phyloP scores from a whole-genome alignment of 2,113 vertebrate species.

The Sula dactylatra region DNA sequence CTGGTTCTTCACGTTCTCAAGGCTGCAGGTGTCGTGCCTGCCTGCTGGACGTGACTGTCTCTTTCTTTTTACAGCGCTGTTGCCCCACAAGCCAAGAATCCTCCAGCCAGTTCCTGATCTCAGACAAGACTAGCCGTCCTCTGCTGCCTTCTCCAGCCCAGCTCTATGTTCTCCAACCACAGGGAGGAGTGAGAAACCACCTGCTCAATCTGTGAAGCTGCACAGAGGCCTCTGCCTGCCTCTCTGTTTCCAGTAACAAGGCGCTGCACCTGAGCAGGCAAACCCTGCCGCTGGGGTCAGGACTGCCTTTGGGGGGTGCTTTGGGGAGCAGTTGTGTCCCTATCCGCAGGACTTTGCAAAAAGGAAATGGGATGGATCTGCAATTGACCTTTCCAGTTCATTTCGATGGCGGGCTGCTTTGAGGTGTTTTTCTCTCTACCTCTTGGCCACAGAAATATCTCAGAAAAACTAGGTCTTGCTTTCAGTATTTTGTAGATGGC shows the following conservation, averaged over 20 bases:
- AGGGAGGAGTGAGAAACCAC: neutral
- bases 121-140: neutral
- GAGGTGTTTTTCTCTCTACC: neutral
- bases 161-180: slow-evolving; percentile 58
- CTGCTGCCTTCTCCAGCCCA: slow-evolving; percentile 23
- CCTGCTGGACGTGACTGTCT: slow-evolving; percentile 5
- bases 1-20: rapidly evolving
- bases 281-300: neutral
- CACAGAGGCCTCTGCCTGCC: neutral
- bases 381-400: neutral
- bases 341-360: neutral
- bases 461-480: neutral
- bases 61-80: slow-evolving; percentile 47
- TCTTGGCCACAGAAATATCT: neutral
- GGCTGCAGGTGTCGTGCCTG: neutral
- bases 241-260: neutral
- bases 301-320: neutral
- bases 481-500: neutral
- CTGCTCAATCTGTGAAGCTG: neutral
- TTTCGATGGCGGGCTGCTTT: neutral
- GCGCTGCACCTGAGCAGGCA: neutral
- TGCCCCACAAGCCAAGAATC: slow-evolving; percentile 66
- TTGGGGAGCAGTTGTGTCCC: neutral
- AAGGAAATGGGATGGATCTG: neutral
- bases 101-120: slow-evolving; percentile 73